phyloP scores from a whole-genome alignment of 2,113 vertebrate species.

The Engraulis encrasicolus region DNA sequence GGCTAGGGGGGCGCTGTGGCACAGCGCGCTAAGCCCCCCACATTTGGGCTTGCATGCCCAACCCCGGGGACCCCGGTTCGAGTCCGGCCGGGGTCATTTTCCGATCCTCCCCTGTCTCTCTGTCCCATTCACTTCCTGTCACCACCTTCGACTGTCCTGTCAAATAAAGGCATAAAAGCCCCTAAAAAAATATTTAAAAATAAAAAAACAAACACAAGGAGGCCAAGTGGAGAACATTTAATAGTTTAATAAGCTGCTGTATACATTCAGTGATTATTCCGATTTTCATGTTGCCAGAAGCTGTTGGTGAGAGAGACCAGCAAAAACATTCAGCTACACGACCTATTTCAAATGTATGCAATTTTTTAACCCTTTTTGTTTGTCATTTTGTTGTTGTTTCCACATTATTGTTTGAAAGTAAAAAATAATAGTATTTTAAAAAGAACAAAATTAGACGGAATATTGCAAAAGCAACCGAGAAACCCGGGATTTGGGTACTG shows the following conservation, averaged over 20 bases:
- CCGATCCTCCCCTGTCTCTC: too few species aligned
- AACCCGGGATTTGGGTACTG: constrained; percentile 61
- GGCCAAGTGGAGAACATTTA: constrained; percentile 78
- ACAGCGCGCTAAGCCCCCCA: too few species aligned
- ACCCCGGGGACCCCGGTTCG: too few species aligned
- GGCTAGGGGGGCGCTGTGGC: constrained; percentile 65
- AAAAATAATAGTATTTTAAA: constrained; percentile 3
- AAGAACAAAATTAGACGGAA: constrained; percentile 50
- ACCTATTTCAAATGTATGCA: constrained; percentile 76
- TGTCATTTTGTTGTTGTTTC: constrained; percentile 69
- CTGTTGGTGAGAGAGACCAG: constrained; percentile 83
- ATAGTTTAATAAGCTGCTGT: constrained; percentile 85
- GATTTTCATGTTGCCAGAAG: constrained; percentile 82
- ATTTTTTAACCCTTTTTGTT: constrained; percentile 67
- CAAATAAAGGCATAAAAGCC: too few species aligned
- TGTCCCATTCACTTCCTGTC: too few species aligned
- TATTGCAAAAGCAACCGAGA: constrained; percentile 76
- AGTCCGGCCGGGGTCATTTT: too few species aligned
- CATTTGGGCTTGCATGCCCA: too few species aligned
- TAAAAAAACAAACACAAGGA: constrained; percentile 74
- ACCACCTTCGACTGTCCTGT: too few species aligned
- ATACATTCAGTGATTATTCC: constrained; percentile 86
- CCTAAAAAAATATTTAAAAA: too few species aligned
- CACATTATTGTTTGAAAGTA: constrained; percentile 63
- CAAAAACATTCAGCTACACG: constrained; percentile 81